These are phyloP conservation scores for Myrmecophaga tridactyla DNA, from an alignment of 2,113 vertebrate species.

Conservation along the genomic window DNA sequence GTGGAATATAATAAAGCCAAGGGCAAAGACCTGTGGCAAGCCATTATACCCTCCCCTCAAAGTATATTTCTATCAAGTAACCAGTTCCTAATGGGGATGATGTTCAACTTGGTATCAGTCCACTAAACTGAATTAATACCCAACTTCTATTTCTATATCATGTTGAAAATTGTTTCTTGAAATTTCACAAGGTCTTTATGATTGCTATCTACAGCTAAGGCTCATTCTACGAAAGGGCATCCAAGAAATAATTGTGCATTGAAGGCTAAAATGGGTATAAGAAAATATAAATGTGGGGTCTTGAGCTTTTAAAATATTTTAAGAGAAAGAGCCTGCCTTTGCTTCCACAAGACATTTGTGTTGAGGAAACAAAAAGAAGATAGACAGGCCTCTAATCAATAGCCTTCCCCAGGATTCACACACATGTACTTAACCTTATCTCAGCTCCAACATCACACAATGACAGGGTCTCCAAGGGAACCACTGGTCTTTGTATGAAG, in stretches of 20 bases:
- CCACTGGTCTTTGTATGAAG: accelerated
- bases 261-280: neutral
- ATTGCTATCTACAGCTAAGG: neutral
- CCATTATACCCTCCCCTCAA: neutral
- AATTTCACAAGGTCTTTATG: neutral
- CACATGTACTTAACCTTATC: neutral
- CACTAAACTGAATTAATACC: neutral
- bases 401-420: neutral
- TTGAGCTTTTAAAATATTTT: neutral
- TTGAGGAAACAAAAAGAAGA: neutral
- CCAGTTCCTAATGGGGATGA: neutral
- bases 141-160: neutral
- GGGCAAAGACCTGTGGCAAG: neutral
- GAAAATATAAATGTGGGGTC: neutral
- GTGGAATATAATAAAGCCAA: neutral
- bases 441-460: neutral
- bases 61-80: neutral
- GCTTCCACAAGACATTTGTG: neutral
- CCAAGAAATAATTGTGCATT: neutral
- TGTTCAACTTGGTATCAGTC: neutral
- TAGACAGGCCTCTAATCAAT: neutral
- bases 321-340: neutral
- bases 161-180: neutral
- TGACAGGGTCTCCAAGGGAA: neutral
- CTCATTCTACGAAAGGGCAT: neutral